Base-by-base conservation (phyloP, 2,113 vertebrate species). In the Thinocorus orbignyianus region DNA sequence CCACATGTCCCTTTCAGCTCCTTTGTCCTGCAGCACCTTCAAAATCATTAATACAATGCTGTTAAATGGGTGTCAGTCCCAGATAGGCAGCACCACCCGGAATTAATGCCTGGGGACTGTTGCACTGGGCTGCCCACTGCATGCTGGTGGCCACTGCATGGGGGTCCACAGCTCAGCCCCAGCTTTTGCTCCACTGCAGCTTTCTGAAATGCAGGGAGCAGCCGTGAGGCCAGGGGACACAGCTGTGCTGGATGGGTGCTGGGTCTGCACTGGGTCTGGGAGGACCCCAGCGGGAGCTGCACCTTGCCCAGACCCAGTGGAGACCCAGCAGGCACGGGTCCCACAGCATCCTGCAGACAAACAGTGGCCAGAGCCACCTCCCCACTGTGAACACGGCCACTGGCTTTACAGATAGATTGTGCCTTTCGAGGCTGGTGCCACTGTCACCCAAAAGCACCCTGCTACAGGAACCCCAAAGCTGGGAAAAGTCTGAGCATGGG, bases 311-410 rank as follows among this genome's bases (percentile, higher is more conserved):
- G 42, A 42, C 23, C 14, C 6, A 4, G 13, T 5, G 5, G 37
- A 57, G 26, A 64, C 13, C 10, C 12, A 6, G 30, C 0, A 65
- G 24, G 18, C 42, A 62, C 2, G 1, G 24, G n/a, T 68, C 30
- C 23, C 24, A 24, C 31, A 54, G 48, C 31, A 49, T 28, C 42
- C 42, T 0, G 1, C 70, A 66, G 64, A 51, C 22, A 48, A 57
- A 60, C 26, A 0, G 3, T 42, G 70, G 51, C 69, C 69, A 92
- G 65, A 87, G 60, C 30, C 41, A 52, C 57, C 28, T 64, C 30
- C 48, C 20, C 23, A 2, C 51, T 31, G 74, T 0, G 1, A 46
- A n/a, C 17, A 19, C 12, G 2, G 46, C 44, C 1, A 0, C 39
- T 22, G 15, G 33, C 54, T 73, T 84, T 61, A 39, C 46, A 39